A percentile compares a stretch with the other conserved stretches of the same genome.
Evolutionary conservation across 2,113 vertebrate species (phyloP).

Genomic region (Myiopsitta monachus): DNA sequence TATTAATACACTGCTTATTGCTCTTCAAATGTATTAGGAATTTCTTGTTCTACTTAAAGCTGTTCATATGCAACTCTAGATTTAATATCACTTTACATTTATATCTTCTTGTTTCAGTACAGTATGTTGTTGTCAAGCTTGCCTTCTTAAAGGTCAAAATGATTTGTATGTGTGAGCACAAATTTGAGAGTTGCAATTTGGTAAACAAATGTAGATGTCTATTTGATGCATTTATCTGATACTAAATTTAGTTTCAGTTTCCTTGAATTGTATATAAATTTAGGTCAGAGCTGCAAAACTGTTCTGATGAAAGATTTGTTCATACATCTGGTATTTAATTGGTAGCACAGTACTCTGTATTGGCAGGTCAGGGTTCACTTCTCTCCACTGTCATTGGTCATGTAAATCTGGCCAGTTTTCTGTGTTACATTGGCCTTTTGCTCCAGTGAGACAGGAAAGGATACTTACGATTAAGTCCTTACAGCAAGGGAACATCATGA

Average conservation of each 20-base stretch:
- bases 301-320: not conserved
- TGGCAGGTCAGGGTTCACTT: not conserved
- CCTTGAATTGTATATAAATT: not conserved
- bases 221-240: not conserved
- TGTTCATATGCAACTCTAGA: not conserved
- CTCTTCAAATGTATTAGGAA: not conserved
- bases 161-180: not conserved
- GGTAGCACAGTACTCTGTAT: not conserved
- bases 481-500: not conserved
- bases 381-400: not conserved
- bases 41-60: not conserved
- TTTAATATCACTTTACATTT: not conserved
- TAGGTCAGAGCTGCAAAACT: not conserved
- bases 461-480: not conserved
- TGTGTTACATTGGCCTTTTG: not conserved
- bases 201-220: not conserved
- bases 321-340: not conserved
- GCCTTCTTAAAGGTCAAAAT: not conserved
- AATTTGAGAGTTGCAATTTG: not conserved
- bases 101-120: not conserved
- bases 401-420: not conserved
- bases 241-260: not conserved
- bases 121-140: not conserved
- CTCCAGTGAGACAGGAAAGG: not conserved
- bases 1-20: not conserved